Conservation (phyloP, 2,888 invertebrate genomes). For the Tachina lurida region DNA sequence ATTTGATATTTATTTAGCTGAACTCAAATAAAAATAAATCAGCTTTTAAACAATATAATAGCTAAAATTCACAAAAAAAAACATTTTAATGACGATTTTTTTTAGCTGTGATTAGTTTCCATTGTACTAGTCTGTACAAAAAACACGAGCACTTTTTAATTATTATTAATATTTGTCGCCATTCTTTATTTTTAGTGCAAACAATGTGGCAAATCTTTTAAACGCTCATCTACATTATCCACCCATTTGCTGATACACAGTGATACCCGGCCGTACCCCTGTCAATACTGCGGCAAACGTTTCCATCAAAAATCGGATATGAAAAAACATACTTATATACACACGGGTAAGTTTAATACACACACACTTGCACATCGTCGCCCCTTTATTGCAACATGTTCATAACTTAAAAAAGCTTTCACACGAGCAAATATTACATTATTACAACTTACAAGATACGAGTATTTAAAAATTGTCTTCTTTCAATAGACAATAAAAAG, state of each 20-base stretch:
- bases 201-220: constrained; percentile 98
- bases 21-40: constrained; percentile 35
- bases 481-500: too few species aligned
- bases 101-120: constrained; percentile 60
- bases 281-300: constrained; percentile 91
- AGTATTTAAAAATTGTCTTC: too few species aligned
- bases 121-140: constrained; percentile 28
- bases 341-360: constrained; percentile 88
- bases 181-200: constrained; percentile 86
- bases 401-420: too few species aligned
- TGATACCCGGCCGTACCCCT: constrained; percentile 98
- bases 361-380: too few species aligned
- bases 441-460: too few species aligned
- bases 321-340: constrained; percentile 99
- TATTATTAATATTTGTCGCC: neutral
- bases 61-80: neutral
- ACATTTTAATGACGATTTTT: neutral
- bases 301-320: constrained; percentile 88
- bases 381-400: too few species aligned
- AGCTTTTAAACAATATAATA: neutral
- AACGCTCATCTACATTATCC: constrained; percentile 97
- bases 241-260: constrained; percentile 99
- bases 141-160: too few species aligned
- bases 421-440: too few species aligned
- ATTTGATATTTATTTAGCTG: constrained; percentile 75